phyloP scores from a whole-genome alignment of 1,140 invertebrate genomes.

The Macrobrachium rosenbergii region DNA sequence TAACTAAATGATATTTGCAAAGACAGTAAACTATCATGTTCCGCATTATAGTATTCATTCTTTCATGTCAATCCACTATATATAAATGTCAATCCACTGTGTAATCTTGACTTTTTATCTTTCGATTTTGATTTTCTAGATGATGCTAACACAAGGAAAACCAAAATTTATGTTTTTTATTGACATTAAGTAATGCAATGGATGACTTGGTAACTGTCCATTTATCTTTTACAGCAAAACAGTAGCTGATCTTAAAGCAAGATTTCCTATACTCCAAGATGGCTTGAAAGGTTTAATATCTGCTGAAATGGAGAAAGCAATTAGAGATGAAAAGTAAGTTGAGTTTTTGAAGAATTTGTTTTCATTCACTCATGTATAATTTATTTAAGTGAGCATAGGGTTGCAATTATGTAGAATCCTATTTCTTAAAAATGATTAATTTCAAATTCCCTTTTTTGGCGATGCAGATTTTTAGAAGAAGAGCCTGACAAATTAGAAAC shows the following conservation, averaged over 20 bases:
- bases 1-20: too few relatives aligned
- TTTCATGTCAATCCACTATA: too few relatives aligned
- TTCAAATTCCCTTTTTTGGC: not conserved
- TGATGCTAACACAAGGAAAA: too few relatives aligned
- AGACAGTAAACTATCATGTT: too few relatives aligned
- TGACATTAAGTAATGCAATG: not conserved
- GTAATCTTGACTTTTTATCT: too few relatives aligned
- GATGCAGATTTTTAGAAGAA: conserved; percentile 86
- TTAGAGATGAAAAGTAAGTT: conserved; percentile 88
- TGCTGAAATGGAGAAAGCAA: conserved; percentile 94
- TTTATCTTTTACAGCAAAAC: conserved; percentile 81
- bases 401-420: too few relatives aligned
- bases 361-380: conserved; percentile 16
- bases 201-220: conserved; percentile 26
- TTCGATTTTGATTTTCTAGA: too few relatives aligned
- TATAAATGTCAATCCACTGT: too few relatives aligned
- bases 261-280: conserved; percentile 90
- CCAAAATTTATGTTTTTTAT: not conserved
- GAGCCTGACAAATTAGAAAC: conserved; percentile 93
- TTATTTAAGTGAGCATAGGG: too few relatives aligned
- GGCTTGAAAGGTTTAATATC: conserved; percentile 88
- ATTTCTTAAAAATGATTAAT: not conserved
- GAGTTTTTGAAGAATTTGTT: conserved; percentile 1
- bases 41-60: too few relatives aligned
- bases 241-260: conserved; percentile 92